A percentile compares a stretch with the other conserved stretches of the same genome.
Conservation (phyloP, 1,140 invertebrate species). For the Zaprionus taronus region DNA sequence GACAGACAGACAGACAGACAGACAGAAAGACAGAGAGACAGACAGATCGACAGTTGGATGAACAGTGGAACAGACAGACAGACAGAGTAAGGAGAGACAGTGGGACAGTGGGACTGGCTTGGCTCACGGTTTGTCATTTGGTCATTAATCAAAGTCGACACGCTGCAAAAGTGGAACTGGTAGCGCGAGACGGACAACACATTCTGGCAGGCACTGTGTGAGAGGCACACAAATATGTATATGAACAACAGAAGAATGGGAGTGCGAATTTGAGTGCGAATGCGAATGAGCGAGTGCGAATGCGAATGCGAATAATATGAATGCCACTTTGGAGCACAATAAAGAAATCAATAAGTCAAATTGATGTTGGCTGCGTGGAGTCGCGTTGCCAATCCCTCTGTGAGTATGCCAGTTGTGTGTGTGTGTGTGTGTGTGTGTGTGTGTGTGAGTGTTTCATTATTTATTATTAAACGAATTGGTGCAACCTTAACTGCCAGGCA, state of each 20-base stretch:
- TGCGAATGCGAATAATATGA: conserved; percentile 1
- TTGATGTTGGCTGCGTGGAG: conserved; percentile 27
- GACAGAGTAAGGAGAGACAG: conserved; percentile 5
- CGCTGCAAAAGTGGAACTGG: conserved; percentile 23
- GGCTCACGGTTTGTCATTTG: conserved; percentile 1
- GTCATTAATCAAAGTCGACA: conserved; percentile 65
- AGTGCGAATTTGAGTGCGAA: not conserved
- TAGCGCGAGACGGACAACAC: conserved; percentile 3
- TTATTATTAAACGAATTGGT: conserved; percentile 83
- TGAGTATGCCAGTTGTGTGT: not conserved
- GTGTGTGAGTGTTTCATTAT: conserved; percentile 66
- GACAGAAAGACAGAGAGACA: not conserved
- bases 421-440: not conserved
- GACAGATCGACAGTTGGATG: not conserved
- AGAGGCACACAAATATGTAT: not conserved
- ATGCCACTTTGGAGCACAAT: conserved; percentile 36
- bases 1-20: conserved; percentile 4
- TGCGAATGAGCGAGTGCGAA: not conserved
- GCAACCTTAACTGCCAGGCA: conserved; percentile 81
- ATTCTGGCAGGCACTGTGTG: conserved; percentile 7
- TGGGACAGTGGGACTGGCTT: not conserved
- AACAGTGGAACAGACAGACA: not conserved
- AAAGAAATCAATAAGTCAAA: conserved; percentile 76
- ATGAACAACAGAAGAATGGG: not conserved
- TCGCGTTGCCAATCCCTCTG: not conserved